These are phyloP conservation scores for Drosophila heteroneura DNA, from an alignment of 2,888 invertebrate genomes.

Conservation along the genomic window DNA sequence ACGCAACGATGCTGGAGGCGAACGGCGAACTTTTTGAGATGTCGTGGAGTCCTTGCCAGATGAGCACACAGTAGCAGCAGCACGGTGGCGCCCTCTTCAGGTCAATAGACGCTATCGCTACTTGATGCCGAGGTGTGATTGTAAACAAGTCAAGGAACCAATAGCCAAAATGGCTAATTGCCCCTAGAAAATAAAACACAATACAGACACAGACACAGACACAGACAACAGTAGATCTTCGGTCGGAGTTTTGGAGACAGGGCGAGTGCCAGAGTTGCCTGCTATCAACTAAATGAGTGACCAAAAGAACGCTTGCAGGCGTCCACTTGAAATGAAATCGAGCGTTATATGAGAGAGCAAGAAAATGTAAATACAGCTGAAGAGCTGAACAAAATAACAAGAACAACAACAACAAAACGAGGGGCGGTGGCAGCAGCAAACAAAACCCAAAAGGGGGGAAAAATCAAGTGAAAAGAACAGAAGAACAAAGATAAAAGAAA, in stretches of 20 bases:
- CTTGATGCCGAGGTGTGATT: constrained; percentile 81
- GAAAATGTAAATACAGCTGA: constrained; percentile 51
- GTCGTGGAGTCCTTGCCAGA: background rate
- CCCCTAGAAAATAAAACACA: background rate
- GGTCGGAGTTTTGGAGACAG: background rate
- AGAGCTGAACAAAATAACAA: constrained; percentile 4
- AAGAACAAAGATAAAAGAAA: constrained; percentile 25
- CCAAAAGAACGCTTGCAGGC: constrained; percentile 56
- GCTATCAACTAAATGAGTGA: constrained; percentile 73
- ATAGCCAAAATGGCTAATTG: constrained; percentile 4
- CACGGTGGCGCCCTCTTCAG: constrained; percentile 76
- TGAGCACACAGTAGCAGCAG: constrained; percentile 12
- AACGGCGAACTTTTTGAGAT: background rate
- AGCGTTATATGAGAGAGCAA: constrained; percentile 48
- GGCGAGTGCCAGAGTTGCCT: background rate
- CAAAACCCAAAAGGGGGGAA: constrained; percentile 26
- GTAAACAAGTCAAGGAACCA: constrained; percentile 63
- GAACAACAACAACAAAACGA: constrained; percentile 18
- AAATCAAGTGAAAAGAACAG: constrained; percentile 42
- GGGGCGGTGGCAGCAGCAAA: constrained; percentile 31
- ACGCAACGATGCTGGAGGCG: background rate
- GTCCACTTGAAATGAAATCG: constrained; percentile 78
- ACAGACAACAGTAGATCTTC: constrained; percentile 35
- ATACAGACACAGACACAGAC: background rate
- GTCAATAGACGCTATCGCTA: constrained; percentile 77